Base-by-base conservation (phyloP, 2,888 invertebrate genomes). In the Lepeophtheirus nordmannii region DNA sequence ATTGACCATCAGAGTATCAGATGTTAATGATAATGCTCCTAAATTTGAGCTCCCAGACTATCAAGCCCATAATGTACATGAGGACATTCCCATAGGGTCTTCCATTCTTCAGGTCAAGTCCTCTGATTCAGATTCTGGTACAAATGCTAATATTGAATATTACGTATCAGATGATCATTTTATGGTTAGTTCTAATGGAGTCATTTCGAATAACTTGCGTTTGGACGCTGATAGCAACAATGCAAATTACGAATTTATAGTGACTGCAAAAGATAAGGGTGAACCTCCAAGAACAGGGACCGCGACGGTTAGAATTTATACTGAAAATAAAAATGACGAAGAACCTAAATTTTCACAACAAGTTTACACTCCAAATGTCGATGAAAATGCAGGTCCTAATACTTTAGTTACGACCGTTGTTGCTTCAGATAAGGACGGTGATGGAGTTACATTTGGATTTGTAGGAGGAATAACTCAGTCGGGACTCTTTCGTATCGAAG, bases 261-360 rank as follows among this genome's bases (percentile, higher is more conserved):
- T 40, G 1, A 66, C 61, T 1, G 65, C 60, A 23, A 66, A 68
- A 10, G 60, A 66, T 70, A 11, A 71, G 80, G 80, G 96, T 8
- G 89, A 89, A 75, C 92, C 93, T 0, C 82, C 90, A 0, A 88
- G 89, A 75, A 90, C 88, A 0, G 93, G 93, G 61, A 87, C 87
- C 0, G 93, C 94, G 0, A 93, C 91, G 0, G 93, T 96, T 17
- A 82, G 93, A 67, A 85, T 96, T 67, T 93, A 93, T 74, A 94
- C 94, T n/a, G 92, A 92, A 73, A 96, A 96, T 74, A 93, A 93
- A 77, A 96, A 96, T 76, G 96, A 96, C 74, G 94, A 96, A 76
- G 89, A 91, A 73, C 96, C 96, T 0, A 92, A 91, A 75, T 93
- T 93, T 75, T 91, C 91, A 0, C 93, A 93, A 73, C 91, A 92